These are phyloP conservation scores for Sparus aurata DNA, from an alignment of 2,797 vertebrate species.

Conservation along the genomic window DNA sequence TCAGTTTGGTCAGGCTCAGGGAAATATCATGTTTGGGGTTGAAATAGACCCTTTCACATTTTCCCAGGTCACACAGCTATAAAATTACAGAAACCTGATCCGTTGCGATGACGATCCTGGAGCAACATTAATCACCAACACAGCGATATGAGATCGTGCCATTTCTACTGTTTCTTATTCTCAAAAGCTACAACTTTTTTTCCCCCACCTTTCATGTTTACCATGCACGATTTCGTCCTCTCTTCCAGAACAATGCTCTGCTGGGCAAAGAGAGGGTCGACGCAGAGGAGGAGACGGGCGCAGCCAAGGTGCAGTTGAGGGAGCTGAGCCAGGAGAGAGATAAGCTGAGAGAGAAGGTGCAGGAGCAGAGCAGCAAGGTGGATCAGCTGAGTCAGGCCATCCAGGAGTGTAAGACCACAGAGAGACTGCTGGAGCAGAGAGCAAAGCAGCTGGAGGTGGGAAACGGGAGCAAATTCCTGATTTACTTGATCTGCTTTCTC, in stretches of 20 bases:
- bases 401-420: conserved; percentile 81
- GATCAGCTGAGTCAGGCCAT: conserved; percentile 84
- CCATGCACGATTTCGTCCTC: not conserved
- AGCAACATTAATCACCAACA: no score
- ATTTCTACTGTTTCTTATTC: not conserved
- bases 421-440: conserved; percentile 84
- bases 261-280: conserved; percentile 84
- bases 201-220: not conserved
- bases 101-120: no score
- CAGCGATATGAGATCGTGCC: no score
- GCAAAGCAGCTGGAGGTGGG: conserved; percentile 86
- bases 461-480: not conserved
- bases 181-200: not conserved
- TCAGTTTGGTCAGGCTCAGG: no score
- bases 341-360: conserved; percentile 82
- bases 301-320: conserved; percentile 76
- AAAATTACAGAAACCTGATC: no score
- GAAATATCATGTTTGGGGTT: no score
- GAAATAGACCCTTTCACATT: no score
- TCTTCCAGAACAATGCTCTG: conserved; percentile 83
- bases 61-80: no score
- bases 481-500: not conserved
- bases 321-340: conserved; percentile 87
- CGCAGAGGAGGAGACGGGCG: conserved; percentile 79
- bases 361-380: conserved; percentile 84